Base-by-base conservation (phyloP, 2,888 invertebrate species). In the Cosmorhoe ocellata region DNA sequence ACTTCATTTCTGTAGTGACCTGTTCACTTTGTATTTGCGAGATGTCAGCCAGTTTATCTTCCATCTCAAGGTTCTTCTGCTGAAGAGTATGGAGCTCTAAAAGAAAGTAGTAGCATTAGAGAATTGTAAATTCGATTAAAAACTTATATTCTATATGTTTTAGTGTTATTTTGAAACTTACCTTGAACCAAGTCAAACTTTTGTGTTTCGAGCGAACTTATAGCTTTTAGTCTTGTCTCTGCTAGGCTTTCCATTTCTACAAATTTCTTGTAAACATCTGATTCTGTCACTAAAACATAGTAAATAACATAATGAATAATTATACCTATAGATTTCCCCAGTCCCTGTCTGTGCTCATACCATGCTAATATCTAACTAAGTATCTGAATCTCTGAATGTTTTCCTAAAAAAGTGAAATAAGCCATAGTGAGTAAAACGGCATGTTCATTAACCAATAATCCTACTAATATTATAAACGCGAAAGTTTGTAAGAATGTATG, bases 1-100 rank as follows among this genome's bases (percentile, higher is more conserved):
- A 93, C 63, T 93, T 94, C 71, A 96, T 93, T 87, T 96, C 95
- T 0, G 95, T 93, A 18, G 93, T 92, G n/a, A 96, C 95, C 71
- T 94, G 93, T 44, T 92, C 91, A 79, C 91, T 93, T 77, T 94
- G 92, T 3, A 93, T 81, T 61, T 92, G 91, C 36, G 92, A 91
- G 49, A 93, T 90, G 61, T 93, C 92, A 27, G 91, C 91, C 44
- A 93, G 72, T 73, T 91, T 92, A 61, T 91, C 91, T 67, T 93
- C 93, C 56, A 94, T 88, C 32, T 91, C 87, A 44, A 91, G 87
- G 62, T 93, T 84, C 66, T 94, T 93, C 58, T 92, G 92, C 76
- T 93, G 93, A 22, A 92, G 76, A 11, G 83, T 74, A 61, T 92
- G 85, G 46, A 93, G 76, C 63, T 92, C 92, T 90, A 71, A 36